Evolutionary conservation across 2,113 vertebrate species (phyloP).

Genomic region (Gracilinanus agilis): DNA sequence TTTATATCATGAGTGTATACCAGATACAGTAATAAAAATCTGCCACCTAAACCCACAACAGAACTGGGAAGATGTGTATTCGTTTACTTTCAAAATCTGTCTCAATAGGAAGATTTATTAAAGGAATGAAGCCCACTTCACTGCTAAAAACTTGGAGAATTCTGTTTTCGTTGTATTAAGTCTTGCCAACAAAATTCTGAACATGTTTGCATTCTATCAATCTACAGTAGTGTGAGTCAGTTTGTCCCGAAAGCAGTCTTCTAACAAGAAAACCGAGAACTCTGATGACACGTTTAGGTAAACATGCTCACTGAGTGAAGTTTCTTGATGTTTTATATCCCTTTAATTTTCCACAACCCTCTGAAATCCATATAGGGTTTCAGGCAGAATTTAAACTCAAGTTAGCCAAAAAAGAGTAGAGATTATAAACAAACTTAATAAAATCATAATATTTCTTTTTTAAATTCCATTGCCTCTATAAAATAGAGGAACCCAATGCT

Average conservation of each 20-base stretch:
- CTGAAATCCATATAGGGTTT: conserved; percentile 78
- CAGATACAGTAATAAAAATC: neutral
- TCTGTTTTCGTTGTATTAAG: conserved; percentile 60
- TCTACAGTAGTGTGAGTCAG: conserved; percentile 78
- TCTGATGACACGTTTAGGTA: conserved; percentile 83
- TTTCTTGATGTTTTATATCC: conserved; percentile 79
- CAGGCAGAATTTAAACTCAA: conserved; percentile 71
- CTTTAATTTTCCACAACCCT: conserved; percentile 75
- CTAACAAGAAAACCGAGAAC: conserved; percentile 81
- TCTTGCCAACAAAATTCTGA: conserved; percentile 75
- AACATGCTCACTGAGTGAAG: conserved; percentile 80
- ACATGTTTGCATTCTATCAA: conserved; percentile 78
- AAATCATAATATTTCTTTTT: conserved; percentile 57
- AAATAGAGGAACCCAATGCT: conserved; percentile 57
- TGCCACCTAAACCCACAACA: conserved; percentile 20
- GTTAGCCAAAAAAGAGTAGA: conserved; percentile 74
- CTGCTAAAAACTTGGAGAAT: conserved; percentile 68
- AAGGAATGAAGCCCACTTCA: conserved; percentile 65
- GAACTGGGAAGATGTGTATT: conserved; percentile 55
- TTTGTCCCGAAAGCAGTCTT: conserved; percentile 79
- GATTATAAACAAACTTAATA: conserved; percentile 78
- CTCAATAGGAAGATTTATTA: conserved; percentile 70
- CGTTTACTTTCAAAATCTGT: conserved; percentile 66
- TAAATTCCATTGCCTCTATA: conserved; percentile 71
- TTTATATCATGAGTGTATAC: neutral